These are phyloP conservation scores for Porites lutea DNA, from an alignment of 64 coral and sea anemone species.

Conservation along the genomic window DNA sequence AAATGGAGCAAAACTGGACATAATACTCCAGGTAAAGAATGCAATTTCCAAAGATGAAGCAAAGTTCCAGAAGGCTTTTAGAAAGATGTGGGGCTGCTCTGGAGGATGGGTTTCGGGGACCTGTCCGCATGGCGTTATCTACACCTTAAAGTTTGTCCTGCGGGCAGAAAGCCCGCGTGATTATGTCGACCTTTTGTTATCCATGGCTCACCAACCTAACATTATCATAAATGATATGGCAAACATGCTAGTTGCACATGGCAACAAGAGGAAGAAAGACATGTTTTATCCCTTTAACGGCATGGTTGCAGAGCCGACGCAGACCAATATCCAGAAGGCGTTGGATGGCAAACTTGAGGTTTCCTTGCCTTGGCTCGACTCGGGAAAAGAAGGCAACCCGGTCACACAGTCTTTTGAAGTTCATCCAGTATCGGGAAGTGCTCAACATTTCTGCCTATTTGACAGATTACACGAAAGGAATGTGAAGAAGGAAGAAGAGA, in stretches of 20 bases:
- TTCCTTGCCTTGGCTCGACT: slow-evolving; percentile 46
- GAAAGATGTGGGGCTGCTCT: slow-evolving; percentile 47
- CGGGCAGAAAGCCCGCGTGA: slow-evolving; percentile 29
- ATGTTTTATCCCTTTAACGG: background rate
- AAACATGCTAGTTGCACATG: too few species aligned
- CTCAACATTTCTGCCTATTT: slow-evolving; percentile 38
- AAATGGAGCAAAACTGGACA: slow-evolving; percentile 57
- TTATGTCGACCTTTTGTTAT: background rate
- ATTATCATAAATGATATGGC: too few species aligned
- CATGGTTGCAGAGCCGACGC: slow-evolving; percentile 43
- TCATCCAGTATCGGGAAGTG: slow-evolving; percentile 54
- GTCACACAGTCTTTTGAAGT: background rate
- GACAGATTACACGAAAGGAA: slow-evolving; percentile 67
- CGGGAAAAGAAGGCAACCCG: background rate
- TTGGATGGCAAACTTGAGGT: slow-evolving; percentile 11
- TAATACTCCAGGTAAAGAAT: slow-evolving; percentile 30
- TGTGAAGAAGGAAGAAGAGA: slow-evolving; percentile 35
- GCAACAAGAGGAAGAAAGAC: too few species aligned
- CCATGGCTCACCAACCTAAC: too few species aligned
- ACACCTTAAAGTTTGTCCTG: slow-evolving; percentile 51
- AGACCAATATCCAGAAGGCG: slow-evolving; percentile 2
- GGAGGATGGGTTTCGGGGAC: slow-evolving; percentile 15
- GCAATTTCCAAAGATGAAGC: slow-evolving; percentile 62
- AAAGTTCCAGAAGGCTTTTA: slow-evolving; percentile 68
- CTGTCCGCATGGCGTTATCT: slow-evolving; percentile 42